Conservation (phyloP, 37 sponge, comb jelly and placozoan genomes). For the Hexactinellida sp. region DNA sequence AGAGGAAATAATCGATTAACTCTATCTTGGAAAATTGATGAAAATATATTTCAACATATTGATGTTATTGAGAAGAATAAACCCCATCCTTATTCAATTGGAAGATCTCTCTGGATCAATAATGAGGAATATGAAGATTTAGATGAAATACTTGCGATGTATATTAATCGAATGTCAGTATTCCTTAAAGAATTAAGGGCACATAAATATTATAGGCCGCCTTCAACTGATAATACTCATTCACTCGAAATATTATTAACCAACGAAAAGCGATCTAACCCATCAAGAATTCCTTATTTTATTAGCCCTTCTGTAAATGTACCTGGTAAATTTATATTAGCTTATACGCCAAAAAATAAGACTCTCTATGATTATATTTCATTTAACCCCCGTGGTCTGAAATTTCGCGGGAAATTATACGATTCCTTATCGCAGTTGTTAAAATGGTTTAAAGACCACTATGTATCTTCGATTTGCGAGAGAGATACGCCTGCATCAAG, state of each 20-base stretch:
- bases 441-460: conserved; percentile 83
- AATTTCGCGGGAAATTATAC: conserved; percentile 50
- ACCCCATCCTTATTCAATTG: conserved; percentile 67
- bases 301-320: conserved; percentile 65
- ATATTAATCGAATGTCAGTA: conserved; percentile 73
- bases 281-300: conserved; percentile 82
- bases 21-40: conserved; percentile 78
- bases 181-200: conserved; percentile 51
- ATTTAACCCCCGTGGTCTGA: conserved; percentile 64
- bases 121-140: conserved; percentile 93
- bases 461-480: background rate
- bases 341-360: conserved; percentile 71
- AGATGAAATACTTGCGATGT: conserved; percentile 94
- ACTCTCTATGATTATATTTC: conserved; percentile 54
- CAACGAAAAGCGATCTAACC: conserved; percentile 60
- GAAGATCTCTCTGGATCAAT: conserved; percentile 64
- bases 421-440: conserved; percentile 38
- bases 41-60: conserved; percentile 66
- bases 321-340: conserved; percentile 74
- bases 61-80: conserved; percentile 86
- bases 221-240: conserved; percentile 36
- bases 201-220: conserved; percentile 53
- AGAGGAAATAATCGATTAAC: conserved; percentile 78
- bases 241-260: conserved; percentile 44
- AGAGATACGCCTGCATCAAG: background rate